Evolutionary conservation across 2,888 invertebrate species (phyloP), one percentile per base, ranked within the genome.

Genomic region (Calameuta idolon): DNA sequence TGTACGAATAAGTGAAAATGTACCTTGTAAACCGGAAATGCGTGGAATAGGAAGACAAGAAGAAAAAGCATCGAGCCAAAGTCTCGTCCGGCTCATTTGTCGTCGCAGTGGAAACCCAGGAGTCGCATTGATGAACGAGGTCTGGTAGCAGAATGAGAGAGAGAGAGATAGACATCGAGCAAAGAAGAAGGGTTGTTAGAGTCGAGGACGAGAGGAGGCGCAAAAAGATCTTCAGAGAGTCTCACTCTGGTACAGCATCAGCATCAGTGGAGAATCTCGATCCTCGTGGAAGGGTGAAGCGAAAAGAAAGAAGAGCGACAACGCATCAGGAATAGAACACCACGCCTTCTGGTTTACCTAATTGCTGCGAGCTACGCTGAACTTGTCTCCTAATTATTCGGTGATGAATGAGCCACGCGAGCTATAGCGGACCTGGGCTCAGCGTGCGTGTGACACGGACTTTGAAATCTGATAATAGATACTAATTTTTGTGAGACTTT

Each of bases 331-430:
- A 90, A 90, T 90, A 90, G 90, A 90, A 90, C 85, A 87, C 87
- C 89, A 89, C 90, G 90, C 89, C 90, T 86, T 87, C 88, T 88
- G 86, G 89, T 90, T 90, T 89, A 88, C 89, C 90, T 90, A 90
- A 90, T 90, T 90, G 90, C 89, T 81, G 87, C 85, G 87, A 87
- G 90, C 86, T 85, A 77, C 87, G 84, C 86, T 85, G 89, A 89
- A 88, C 90, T 90, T 89, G 90, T 91, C 90, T 87, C 86, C 90
- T 90, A 90, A 91, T 91, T 91, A 90, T 89, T 89, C 85, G 82
- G 86, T 90, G 90, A 90, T 87, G 84, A 89, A 90, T 90, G 88
- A 85, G 34, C 34, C 74, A 30, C 30, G 37, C 71, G 71, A 30
- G 74, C 34, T 30, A 79, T 31, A 71, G 71, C 71, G 76, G 80